These are phyloP conservation scores for Parapristionchus giblindavisi DNA, from an alignment of 2,888 invertebrate genomes.

Conservation along the genomic window DNA sequence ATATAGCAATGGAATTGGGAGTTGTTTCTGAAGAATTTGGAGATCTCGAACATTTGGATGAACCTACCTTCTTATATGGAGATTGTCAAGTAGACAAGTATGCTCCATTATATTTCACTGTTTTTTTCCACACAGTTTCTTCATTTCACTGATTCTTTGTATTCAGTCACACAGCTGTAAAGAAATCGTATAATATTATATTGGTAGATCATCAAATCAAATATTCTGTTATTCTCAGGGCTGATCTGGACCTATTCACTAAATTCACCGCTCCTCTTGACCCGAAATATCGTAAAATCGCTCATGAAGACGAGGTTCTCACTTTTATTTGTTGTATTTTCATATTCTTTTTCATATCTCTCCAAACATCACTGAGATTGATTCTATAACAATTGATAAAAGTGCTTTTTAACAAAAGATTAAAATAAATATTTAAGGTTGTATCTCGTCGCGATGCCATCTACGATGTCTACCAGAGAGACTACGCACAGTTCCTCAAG, in stretches of 20 bases:
- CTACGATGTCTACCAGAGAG: constrained; percentile 34
- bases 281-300: constrained; percentile 51
- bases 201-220: no score
- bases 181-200: no score
- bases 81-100: constrained; percentile 26
- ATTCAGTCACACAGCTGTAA: no score
- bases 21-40: constrained; percentile 16
- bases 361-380: no score
- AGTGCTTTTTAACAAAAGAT: no score
- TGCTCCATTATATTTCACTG: background rate
- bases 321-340: no score
- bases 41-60: constrained; percentile 34
- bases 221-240: background rate
- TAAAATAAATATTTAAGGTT: no score
- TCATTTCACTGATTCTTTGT: background rate
- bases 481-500: constrained; percentile 1
- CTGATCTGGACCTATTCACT: constrained; percentile 6
- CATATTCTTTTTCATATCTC: no score
- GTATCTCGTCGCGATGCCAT: constrained; percentile 18
- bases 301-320: constrained; percentile 50
- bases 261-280: constrained; percentile 42
- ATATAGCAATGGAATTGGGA: constrained; percentile 55
- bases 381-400: no score
- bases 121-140: background rate
- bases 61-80: constrained; percentile 2